These are phyloP conservation scores for Leptopilina drosophilae DNA, from an alignment of 2,888 invertebrate genomes.

Conservation along the genomic window DNA sequence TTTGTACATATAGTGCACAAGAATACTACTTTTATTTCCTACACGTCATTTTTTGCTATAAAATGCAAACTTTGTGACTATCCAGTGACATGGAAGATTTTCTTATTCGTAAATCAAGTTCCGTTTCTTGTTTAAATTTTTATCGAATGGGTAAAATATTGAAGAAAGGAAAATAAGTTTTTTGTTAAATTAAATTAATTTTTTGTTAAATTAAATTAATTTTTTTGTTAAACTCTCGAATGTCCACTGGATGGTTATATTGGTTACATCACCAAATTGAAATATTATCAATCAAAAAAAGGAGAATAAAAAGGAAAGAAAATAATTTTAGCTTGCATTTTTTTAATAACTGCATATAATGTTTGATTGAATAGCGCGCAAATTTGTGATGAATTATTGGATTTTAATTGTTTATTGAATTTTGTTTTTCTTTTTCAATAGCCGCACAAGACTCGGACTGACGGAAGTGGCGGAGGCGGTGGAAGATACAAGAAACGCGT, in stretches of 20 bases:
- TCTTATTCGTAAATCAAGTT: neutral
- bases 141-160: too few relatives aligned
- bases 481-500: slow-evolving; percentile 88
- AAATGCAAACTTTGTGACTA: slow-evolving; percentile 53
- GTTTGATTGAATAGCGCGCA: slow-evolving; percentile 12
- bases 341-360: slow-evolving; percentile 41
- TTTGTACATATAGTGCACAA: slow-evolving; percentile 23
- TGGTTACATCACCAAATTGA: slow-evolving; percentile 29
- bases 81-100: slow-evolving; percentile 46
- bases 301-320: too few relatives aligned
- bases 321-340: slow-evolving; percentile 58
- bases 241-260: slow-evolving; percentile 24
- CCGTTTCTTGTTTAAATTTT: neutral
- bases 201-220: neutral
- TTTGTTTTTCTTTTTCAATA: slow-evolving; percentile 61
- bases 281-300: slow-evolving; percentile 18
- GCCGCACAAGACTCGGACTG: slow-evolving; percentile 81
- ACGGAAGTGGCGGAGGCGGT: slow-evolving; percentile 81
- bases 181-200: neutral
- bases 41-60: slow-evolving; percentile 49
- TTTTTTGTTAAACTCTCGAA: neutral
- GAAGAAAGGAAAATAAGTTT: neutral
- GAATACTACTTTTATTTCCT: slow-evolving; percentile 62
- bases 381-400: neutral
- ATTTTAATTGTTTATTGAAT: neutral